Evolutionary conservation across 2,797 vertebrate genomes (phyloP).

Genomic region (Echeneis naucrates): DNA sequence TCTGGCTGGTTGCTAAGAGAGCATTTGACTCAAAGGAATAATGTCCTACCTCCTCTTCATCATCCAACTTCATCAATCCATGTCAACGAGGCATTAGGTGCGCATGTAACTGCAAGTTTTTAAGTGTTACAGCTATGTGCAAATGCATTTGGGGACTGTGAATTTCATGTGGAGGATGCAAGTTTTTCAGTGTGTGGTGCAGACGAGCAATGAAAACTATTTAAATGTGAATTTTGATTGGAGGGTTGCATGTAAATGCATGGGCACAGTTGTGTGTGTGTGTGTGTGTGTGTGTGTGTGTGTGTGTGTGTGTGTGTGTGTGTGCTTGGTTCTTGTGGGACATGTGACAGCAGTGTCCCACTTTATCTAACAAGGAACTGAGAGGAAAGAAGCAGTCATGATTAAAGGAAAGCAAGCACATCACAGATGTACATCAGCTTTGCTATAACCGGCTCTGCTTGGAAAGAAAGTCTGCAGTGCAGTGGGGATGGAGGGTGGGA

Average conservation of each 20-base stretch:
- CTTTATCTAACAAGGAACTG: constrained; percentile 46
- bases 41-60: constrained; percentile 62
- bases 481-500: constrained; percentile 60
- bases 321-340: constrained; percentile 23
- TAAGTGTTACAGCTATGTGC: constrained; percentile 9
- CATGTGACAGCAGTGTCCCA: constrained; percentile 54
- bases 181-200: neutral
- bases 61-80: constrained; percentile 54
- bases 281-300: constrained; percentile 6
- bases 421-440: constrained; percentile 42
- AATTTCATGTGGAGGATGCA: neutral
- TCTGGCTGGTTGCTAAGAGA: constrained; percentile 75
- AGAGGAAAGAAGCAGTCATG: constrained; percentile 41
- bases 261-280: neutral
- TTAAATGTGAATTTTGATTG: constrained; percentile 41
- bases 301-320: neutral
- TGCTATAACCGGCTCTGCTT: constrained; percentile 34
- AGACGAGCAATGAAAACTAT: constrained; percentile 17
- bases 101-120: constrained; percentile 33
- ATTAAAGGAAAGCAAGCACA: constrained; percentile 54
- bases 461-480: constrained; percentile 73
- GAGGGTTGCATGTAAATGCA: constrained; percentile 19
- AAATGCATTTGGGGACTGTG: neutral
- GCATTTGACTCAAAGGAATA: constrained; percentile 72
- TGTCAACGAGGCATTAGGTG: constrained; percentile 48